Percentiles rank a stretch among this genome's conserved stretches.
Evolutionary conservation across 1,140 invertebrate species (phyloP).

Genomic region (Frieseomelitta varia): DNA sequence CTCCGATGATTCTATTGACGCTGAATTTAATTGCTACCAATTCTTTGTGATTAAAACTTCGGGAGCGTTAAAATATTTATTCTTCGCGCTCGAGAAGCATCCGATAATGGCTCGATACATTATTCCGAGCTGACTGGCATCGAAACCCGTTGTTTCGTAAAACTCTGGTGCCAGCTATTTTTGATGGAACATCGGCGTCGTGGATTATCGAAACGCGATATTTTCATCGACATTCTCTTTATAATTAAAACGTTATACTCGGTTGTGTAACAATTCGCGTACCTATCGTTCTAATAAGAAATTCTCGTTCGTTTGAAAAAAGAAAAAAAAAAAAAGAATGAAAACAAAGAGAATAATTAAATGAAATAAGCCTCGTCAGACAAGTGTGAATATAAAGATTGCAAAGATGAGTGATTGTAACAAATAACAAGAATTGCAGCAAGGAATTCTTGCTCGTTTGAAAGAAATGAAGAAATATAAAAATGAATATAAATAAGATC

Average conservation of each 20-base stretch:
- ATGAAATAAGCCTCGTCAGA: too few species aligned
- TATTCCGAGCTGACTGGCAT: neutral
- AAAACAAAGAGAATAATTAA: neutral
- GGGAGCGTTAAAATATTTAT: conserved; percentile 26
- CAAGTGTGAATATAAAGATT: too few species aligned
- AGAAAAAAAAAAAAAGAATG: too few species aligned
- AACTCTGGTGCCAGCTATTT: neutral
- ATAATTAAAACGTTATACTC: neutral
- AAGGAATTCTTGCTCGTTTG: too few species aligned
- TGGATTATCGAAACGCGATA: neutral
- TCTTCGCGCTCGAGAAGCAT: neutral
- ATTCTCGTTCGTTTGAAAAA: neutral
- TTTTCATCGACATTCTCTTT: too few species aligned
- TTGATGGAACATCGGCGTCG: neutral
- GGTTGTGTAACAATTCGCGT: neutral
- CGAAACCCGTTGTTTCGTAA: neutral
- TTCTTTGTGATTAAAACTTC: conserved; percentile 16
- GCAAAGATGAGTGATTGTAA: too few species aligned
- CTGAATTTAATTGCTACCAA: conserved; percentile 32
- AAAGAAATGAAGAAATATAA: too few species aligned
- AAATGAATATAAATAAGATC: too few species aligned
- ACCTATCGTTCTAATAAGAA: neutral
- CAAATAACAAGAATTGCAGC: too few species aligned
- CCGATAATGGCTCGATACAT: conserved; percentile 3
- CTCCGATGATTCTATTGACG: neutral